Conservation (phyloP, 2,797 vertebrate species). For the Artibeus jamaicensis region DNA sequence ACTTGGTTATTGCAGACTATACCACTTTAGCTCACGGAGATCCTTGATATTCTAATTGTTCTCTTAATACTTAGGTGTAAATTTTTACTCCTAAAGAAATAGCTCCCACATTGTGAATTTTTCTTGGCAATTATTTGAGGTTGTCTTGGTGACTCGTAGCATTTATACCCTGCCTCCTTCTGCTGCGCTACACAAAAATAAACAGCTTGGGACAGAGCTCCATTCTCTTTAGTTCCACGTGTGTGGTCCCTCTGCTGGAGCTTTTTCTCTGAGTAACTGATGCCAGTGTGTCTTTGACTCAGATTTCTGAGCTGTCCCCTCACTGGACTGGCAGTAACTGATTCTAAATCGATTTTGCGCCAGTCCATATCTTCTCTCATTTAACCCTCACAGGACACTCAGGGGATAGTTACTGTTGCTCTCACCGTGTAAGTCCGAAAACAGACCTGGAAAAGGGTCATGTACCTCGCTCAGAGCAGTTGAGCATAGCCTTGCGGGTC, state of each 20-base stretch:
- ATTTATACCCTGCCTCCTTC: not conserved
- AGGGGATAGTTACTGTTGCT: not conserved
- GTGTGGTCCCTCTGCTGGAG: not conserved
- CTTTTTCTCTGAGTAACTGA: not conserved
- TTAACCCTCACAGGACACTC: not conserved
- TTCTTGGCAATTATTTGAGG: not conserved
- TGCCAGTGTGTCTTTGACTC: not conserved
- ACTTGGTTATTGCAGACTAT: not conserved
- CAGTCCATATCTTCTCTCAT: not conserved
- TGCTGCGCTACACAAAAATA: not conserved
- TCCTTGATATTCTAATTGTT: not conserved
- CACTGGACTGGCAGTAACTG: not conserved
- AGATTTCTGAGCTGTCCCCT: not conserved
- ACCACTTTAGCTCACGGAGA: not conserved
- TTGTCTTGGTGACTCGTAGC: not conserved
- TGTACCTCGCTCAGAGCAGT: not conserved
- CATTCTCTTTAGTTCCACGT: not conserved
- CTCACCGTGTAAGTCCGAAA: not conserved
- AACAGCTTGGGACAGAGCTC: not conserved
- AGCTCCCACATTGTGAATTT: conserved; percentile 3
- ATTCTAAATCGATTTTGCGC: not conserved
- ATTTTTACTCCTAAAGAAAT: not conserved
- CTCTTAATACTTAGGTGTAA: not conserved
- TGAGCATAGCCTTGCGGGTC: not conserved
- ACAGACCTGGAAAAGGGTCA: not conserved